Base-by-base conservation (phyloP, 2,888 invertebrate species). In the Caenorhabditis parvicauda region DNA sequence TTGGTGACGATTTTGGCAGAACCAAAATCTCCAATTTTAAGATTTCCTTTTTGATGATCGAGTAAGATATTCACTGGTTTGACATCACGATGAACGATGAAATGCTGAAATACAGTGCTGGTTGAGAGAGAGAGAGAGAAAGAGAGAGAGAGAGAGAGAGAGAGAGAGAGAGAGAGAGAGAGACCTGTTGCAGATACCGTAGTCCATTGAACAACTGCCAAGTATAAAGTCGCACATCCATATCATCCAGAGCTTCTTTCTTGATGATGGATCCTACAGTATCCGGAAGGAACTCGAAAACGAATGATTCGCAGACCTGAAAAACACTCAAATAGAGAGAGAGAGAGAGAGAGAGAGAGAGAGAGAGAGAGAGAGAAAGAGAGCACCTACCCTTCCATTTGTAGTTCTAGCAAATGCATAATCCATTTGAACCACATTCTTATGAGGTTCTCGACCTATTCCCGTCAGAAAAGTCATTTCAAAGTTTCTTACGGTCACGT, bases 171-270 rank as follows among this genome's bases (percentile, higher is more conserved):
- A 3, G 12, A 49, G 22, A 28, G 21, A 19, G 37, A 29, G 29
- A 24, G 2, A 71, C 74, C 43, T 52, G 39, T 24, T 64, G 51
- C 27, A 75, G 50, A 46, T 71, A 70, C 27, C 63, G 56, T 32
- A 73, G 55, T 35, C 73, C 75, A 48, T 72, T 67, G 57, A 75
- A 75, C 21, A 75, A 35, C 53, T 75, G 75, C 73, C 75, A 75
- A n/a, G 72, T 61, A 52, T 75, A 75, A 7, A 75, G 41, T 46
- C 74, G 75, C 39, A 70, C 57, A 45, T 75, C 75, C 12, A 64
- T 48, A 22, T 65, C 53, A 22, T 66, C 64, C 21, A 73, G 38
- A 7, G 54, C 39, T 14, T 27, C 37, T 21, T 49, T 43, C 35
- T 56, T 63, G 32, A 69, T 46, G 14, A 69, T 51, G 17, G 53